A percentile compares a stretch with the other conserved stretches of the same genome.
These are phyloP conservation scores for Drosophila austrosaltans DNA, from an alignment of 2,888 invertebrate species.

Conservation along the genomic window DNA sequence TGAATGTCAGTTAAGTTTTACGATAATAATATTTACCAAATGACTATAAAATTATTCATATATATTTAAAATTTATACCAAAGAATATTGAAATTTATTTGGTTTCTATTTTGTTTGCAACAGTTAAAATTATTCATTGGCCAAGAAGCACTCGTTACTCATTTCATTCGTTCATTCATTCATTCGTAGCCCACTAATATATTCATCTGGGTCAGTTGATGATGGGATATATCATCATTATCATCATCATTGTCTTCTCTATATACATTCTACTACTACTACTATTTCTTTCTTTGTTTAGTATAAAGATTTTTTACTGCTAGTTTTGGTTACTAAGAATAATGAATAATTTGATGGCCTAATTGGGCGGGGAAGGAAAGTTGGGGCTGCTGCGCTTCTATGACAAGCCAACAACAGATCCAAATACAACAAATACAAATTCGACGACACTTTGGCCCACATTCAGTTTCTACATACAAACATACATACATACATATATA, in stretches of 20 bases:
- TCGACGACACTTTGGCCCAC: constrained; percentile 39
- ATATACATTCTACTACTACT: no score
- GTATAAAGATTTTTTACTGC: constrained; percentile 10
- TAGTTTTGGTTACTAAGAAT: not conserved
- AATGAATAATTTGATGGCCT: constrained; percentile 56
- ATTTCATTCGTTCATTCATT: no score
- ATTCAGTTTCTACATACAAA: constrained; percentile 21
- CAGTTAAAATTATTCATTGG: not conserved
- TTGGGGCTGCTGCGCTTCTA: constrained; percentile 33
- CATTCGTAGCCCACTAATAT: not conserved
- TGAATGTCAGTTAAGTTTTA: not conserved
- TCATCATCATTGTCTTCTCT: not conserved
- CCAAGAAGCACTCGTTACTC: no score
- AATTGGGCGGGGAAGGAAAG: constrained; percentile 50
- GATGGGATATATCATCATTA: not conserved
- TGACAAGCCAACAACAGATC: constrained; percentile 27
- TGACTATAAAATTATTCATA: no score
- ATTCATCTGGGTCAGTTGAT: constrained; percentile 4
- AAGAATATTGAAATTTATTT: no score
- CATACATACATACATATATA: no score
- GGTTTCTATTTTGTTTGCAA: no score
- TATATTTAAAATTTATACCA: no score
- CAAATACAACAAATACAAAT: constrained; percentile 25
- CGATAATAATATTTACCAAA: not conserved
- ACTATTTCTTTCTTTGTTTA: not conserved